These are phyloP conservation scores for Anhinga rufa DNA, from an alignment of 2,113 vertebrate genomes.

Conservation along the genomic window DNA sequence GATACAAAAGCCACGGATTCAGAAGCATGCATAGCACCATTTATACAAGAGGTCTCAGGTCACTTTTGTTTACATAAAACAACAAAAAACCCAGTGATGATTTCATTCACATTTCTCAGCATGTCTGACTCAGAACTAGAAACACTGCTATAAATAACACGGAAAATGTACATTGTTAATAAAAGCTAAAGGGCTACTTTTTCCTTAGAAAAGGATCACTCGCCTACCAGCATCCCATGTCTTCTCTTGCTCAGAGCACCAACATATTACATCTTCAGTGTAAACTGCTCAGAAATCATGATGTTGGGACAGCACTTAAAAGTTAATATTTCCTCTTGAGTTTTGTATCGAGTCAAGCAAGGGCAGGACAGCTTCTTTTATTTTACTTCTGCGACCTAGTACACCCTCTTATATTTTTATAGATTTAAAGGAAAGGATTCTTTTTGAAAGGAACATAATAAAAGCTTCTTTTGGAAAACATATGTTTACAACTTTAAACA, in stretches of 20 bases:
- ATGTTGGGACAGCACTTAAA: not conserved
- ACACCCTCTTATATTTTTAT: not conserved
- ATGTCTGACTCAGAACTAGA: not conserved
- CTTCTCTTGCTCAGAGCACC: not conserved
- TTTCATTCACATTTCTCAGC: constrained; percentile 11
- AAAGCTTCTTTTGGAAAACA: not conserved
- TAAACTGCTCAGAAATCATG: not conserved
- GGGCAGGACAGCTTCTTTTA: not conserved
- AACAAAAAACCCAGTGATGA: not conserved
- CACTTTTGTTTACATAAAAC: not conserved
- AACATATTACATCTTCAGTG: not conserved
- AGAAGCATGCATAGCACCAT: not conserved
- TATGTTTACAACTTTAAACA: not conserved
- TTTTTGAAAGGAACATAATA: not conserved
- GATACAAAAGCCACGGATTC: not conserved
- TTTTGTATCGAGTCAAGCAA: not conserved
- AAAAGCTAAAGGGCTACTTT: constrained; percentile 39
- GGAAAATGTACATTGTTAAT: not conserved
- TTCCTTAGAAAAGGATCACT: constrained; percentile 7
- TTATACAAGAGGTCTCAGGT: not conserved
- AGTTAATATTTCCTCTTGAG: not conserved
- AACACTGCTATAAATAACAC: not conserved
- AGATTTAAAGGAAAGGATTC: not conserved
- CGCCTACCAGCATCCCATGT: not conserved
- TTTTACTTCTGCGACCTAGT: not conserved